Base-by-base conservation (phyloP, 2,113 vertebrate species). In the Cisticola juncidis region DNA sequence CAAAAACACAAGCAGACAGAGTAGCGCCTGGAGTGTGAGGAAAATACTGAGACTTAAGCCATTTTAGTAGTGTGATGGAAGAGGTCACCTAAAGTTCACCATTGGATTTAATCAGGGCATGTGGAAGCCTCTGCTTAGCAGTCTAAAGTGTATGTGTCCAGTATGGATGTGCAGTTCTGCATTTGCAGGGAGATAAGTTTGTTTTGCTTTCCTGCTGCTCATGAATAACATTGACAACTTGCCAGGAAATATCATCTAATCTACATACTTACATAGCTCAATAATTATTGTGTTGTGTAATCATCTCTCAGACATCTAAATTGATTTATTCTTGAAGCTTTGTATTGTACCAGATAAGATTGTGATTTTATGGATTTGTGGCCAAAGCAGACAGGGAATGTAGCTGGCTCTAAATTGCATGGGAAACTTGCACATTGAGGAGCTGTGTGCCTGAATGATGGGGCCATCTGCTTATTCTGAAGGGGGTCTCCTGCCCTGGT, bases 391-490 rank as follows among this genome's bases (percentile, higher is more conserved):
- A 48, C 23, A 38, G 50, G 47, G 54, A 93, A 28, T 0, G 3
- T 81, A 58, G 29, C 60, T 70, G 76, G 26, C 82, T 90, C 54
- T 28, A 15, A 47, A 70, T 4, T 81, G 51, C 47, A 6, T 53
- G 56, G 86, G 69, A 86, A 92, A 86, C 25, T 64, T 60, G 51
- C 80, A 78, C n/a, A 33, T 64, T 71, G 23, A 78, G 80, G 45
- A 88, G 60, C 80, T 19, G 56, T 16, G 16, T 58, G 82, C 80
- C 22, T 71, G 87, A 81, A 58, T 4, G 13, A 53, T 61, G 1
- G 5, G 81, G 64, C 92, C 92, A 86, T 93, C 96, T 96, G 94
- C 72, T 81, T 35, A 2, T 90, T 88, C 47, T 77, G 64, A 80
- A 92, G 53, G 42, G 33, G 13, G 16, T 80, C 80, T 88, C 76